These are phyloP conservation scores for Phainopepla nitens DNA, from an alignment of 2,113 vertebrate genomes.

Conservation along the genomic window DNA sequence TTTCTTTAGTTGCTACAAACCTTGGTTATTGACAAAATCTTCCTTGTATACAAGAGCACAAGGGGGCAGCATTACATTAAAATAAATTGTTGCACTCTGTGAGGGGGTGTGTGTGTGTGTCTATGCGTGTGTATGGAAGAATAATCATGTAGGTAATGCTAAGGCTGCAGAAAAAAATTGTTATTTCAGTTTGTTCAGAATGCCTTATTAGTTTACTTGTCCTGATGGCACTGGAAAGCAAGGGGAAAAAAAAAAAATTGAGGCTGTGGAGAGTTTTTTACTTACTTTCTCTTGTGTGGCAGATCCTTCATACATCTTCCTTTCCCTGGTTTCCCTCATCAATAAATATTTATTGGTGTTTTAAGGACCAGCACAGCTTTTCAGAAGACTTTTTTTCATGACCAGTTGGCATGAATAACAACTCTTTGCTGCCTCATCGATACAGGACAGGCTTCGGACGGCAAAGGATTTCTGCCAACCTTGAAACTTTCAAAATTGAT, in stretches of 20 bases:
- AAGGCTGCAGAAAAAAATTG: background rate
- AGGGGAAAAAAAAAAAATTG: background rate
- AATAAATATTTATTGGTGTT: background rate
- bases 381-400: background rate
- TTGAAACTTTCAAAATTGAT: background rate
- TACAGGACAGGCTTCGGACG: background rate
- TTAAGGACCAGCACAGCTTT: background rate
- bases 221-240: background rate
- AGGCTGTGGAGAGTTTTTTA: background rate
- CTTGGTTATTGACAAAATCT: conserved; percentile 59
- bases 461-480: background rate
- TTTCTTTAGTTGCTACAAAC: background rate
- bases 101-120: background rate
- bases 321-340: background rate
- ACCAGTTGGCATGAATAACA: background rate
- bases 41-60: conserved; percentile 67
- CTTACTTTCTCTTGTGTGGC: background rate
- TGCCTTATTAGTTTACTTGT: background rate
- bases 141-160: background rate
- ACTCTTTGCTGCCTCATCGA: background rate
- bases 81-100: conserved; percentile 52
- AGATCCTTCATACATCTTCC: background rate
- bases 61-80: conserved; percentile 75
- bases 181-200: background rate
- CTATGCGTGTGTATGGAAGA: background rate